phyloP scores from a whole-genome alignment of 2,888 invertebrate genomes.

The Vesta saturnalis region DNA sequence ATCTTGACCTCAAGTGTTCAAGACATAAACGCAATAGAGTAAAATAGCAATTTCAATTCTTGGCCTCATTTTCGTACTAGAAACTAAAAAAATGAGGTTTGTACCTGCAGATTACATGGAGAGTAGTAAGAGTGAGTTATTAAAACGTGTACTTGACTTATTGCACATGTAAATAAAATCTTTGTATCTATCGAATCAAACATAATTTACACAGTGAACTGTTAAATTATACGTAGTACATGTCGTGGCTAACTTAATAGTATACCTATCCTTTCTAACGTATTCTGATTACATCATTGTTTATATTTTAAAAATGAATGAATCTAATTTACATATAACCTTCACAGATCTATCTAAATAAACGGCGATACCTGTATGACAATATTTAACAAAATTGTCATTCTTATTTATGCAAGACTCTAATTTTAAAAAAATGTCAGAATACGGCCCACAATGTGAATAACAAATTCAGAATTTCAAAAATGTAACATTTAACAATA shows the following conservation, averaged over 20 bases:
- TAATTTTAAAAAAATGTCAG: too few relatives aligned
- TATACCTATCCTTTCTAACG: background rate
- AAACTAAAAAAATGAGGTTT: constrained; percentile 16
- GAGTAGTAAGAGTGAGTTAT: constrained; percentile 20
- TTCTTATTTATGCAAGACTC: too few relatives aligned
- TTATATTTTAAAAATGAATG: constrained; percentile 18
- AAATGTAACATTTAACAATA: too few relatives aligned
- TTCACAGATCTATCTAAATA: constrained; percentile 4
- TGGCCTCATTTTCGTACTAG: constrained; percentile 27
- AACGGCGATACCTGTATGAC: background rate
- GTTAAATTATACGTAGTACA: background rate
- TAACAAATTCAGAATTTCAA: too few relatives aligned
- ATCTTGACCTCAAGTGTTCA: constrained; percentile 32
- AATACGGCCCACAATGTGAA: too few relatives aligned
- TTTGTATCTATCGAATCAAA: constrained; percentile 14
- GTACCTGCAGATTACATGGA: constrained; percentile 23
- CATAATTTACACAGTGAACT: constrained; percentile 10
- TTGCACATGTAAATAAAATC: constrained; percentile 16
- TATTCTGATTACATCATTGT: constrained; percentile 21
- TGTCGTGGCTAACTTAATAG: background rate
- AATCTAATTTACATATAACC: constrained; percentile 19
- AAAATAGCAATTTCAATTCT: constrained; percentile 37
- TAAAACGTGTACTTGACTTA: constrained; percentile 21
- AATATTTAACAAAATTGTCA: background rate
- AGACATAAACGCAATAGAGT: constrained; percentile 34